These are phyloP conservation scores for Aurelia sp. DNA, from an alignment of 30 jellyfish, hydroid and myxozoan species.

Conservation along the genomic window DNA sequence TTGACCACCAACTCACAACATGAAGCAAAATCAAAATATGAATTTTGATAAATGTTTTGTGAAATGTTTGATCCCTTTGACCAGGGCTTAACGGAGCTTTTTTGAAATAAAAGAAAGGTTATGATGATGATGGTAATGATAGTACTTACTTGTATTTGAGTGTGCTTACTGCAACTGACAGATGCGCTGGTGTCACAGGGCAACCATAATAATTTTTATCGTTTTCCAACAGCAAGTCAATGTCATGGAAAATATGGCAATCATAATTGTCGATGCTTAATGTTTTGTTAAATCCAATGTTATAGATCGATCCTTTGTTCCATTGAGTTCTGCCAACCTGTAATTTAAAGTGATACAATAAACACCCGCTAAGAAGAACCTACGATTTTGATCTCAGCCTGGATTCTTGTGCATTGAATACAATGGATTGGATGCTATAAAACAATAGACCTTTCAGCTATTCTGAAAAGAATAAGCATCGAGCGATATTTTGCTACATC, in stretches of 20 bases:
- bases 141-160: constrained; percentile 74
- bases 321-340: constrained; percentile 62
- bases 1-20: too few relatives aligned
- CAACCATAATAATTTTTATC: constrained; percentile 84
- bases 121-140: too few relatives aligned
- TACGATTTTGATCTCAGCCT: too few relatives aligned
- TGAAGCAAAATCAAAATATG: too few relatives aligned
- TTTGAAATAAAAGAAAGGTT: not conserved
- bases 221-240: constrained; percentile 67
- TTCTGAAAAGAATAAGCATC: too few relatives aligned
- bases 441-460: too few relatives aligned
- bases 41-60: too few relatives aligned
- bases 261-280: constrained; percentile 41
- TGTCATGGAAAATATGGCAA: constrained; percentile 69
- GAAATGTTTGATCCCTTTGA: too few relatives aligned
- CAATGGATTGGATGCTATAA: too few relatives aligned
- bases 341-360: not conserved
- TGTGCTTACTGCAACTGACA: constrained; percentile 83
- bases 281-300: constrained; percentile 58
- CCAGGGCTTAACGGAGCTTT: not conserved
- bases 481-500: too few relatives aligned
- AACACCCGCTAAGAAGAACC: too few relatives aligned
- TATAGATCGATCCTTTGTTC: constrained; percentile 76
- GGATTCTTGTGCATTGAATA: too few relatives aligned
- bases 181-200: constrained; percentile 84